phyloP scores from a whole-genome alignment of 2,797 vertebrate species.

The Myotis vivesi region DNA sequence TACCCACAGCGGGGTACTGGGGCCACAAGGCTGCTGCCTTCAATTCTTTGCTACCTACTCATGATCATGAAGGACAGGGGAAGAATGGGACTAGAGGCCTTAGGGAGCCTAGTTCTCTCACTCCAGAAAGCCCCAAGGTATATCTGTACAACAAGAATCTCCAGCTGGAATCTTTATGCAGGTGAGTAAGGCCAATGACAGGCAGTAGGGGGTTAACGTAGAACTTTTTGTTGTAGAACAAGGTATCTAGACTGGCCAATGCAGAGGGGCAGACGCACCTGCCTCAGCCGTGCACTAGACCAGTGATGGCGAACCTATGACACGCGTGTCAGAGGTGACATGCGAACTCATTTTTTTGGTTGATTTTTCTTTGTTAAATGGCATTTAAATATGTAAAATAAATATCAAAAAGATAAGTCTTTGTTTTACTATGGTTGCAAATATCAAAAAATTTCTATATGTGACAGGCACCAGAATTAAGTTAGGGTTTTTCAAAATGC shows the following conservation, averaged over 20 bases:
- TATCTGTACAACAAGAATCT: not conserved
- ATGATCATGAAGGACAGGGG: not conserved
- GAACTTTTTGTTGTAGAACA: not conserved
- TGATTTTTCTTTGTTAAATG: too few species aligned
- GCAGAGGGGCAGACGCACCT: not conserved
- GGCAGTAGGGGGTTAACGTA: not conserved
- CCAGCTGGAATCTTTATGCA: not conserved
- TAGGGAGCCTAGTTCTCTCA: too few species aligned
- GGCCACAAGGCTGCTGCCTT: not conserved
- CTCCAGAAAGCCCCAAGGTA: too few species aligned
- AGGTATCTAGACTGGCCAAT: not conserved
- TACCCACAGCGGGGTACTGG: not conserved
- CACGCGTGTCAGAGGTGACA: too few species aligned
- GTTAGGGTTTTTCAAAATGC: too few species aligned
- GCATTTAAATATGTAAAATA: too few species aligned
- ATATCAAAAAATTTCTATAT: too few species aligned
- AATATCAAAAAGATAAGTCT: too few species aligned
- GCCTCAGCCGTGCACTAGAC: not conserved
- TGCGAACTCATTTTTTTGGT: too few species aligned
- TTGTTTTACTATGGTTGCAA: too few species aligned
- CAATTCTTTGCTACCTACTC: not conserved
- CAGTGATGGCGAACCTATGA: too few species aligned
- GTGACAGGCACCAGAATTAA: too few species aligned
- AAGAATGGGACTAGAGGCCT: not conserved
- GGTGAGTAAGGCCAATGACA: not conserved